Conservation (phyloP, 2,113 vertebrate species). For the Barbus barbus region DNA sequence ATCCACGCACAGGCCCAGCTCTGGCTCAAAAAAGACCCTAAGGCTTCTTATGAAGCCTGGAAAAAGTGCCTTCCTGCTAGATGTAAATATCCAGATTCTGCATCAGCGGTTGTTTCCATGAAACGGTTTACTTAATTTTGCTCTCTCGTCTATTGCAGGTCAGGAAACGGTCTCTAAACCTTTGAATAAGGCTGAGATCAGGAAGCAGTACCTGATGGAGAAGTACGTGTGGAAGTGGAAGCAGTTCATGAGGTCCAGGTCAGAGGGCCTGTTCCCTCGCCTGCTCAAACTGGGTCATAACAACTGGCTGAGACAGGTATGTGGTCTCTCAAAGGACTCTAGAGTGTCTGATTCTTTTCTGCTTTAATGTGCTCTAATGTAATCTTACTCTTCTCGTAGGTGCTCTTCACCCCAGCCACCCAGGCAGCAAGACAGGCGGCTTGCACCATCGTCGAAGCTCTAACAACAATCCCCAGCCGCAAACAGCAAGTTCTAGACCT, state of each 20-base stretch:
- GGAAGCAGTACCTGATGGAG: conserved; percentile 89
- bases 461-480: conserved; percentile 93
- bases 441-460: conserved; percentile 95
- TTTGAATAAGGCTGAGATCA: conserved; percentile 85
- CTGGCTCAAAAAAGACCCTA: conserved; percentile 98
- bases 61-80: conserved; percentile 96
- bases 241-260: conserved; percentile 87
- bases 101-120: background rate
- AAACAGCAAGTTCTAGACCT: conserved; percentile 97
- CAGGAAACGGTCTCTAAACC: conserved; percentile 85
- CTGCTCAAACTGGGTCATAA: conserved; percentile 95
- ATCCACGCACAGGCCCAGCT: conserved; percentile 97
- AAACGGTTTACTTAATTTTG: background rate
- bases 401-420: conserved; percentile 97
- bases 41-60: conserved; percentile 96
- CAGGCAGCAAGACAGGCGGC: conserved; percentile 96
- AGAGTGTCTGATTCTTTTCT: background rate
- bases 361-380: background rate
- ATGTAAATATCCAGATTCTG: conserved; percentile 72
- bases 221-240: conserved; percentile 99
- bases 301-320: conserved; percentile 96
- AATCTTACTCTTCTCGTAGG: conserved; percentile 68
- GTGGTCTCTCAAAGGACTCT: background rate
- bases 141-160: conserved; percentile 56
- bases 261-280: conserved; percentile 84